Percentiles rank a stretch among this genome's conserved stretches.
phyloP scores from a whole-genome alignment of 2,113 vertebrate genomes.

The Phocoena phocoena region DNA sequence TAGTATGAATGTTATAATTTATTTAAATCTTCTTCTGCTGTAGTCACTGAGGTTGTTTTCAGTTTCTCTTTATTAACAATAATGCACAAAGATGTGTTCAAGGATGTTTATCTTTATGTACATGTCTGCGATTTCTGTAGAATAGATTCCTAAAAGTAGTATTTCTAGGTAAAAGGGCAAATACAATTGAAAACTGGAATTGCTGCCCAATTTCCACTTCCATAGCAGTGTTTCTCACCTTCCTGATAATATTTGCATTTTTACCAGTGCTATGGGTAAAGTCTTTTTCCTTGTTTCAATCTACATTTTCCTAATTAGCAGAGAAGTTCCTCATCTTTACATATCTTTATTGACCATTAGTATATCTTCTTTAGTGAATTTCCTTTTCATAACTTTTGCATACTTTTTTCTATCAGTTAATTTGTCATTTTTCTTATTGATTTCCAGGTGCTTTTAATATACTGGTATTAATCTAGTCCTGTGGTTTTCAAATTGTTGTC shows the following conservation, averaged over 20 bases:
- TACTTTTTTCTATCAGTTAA: neutral
- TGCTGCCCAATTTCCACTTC: neutral
- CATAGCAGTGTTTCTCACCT: neutral
- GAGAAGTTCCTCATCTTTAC: neutral
- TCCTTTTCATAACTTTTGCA: neutral
- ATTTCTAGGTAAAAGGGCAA: neutral
- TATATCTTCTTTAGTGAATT: neutral
- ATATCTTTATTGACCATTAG: neutral
- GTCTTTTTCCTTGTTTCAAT: neutral
- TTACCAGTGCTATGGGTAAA: neutral
- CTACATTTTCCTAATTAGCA: neutral
- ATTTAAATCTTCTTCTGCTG: neutral
- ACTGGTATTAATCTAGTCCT: neutral
- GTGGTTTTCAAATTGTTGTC: neutral
- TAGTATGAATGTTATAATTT: neutral
- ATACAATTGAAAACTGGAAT: neutral
- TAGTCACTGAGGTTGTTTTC: neutral
- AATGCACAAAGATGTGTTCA: neutral
- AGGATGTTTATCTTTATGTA: neutral
- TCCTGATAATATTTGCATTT: neutral
- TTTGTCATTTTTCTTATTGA: neutral
- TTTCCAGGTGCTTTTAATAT: neutral
- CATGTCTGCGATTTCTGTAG: neutral
- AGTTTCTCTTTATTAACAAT: conserved; percentile 3
- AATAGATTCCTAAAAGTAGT: neutral